Percentiles rank a stretch among this genome's conserved stretches.
These are phyloP conservation scores for Thera obeliscata DNA, from an alignment of 2,888 invertebrate species.

Conservation along the genomic window DNA sequence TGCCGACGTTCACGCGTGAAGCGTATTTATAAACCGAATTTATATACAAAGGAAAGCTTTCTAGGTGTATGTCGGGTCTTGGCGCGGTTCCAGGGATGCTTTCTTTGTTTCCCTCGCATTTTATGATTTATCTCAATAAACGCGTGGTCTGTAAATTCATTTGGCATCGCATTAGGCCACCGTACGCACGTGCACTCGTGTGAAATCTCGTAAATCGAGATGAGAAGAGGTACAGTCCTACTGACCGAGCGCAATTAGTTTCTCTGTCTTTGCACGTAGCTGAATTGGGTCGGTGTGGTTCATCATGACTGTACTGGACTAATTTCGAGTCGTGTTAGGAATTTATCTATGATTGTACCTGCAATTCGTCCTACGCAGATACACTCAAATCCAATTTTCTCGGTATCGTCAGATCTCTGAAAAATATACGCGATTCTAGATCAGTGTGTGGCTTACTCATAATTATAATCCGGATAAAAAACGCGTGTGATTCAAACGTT, in stretches of 20 bases:
- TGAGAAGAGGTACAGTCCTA: conserved; percentile 28
- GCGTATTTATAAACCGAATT: conserved; percentile 53
- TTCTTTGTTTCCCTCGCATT: conserved; percentile 69
- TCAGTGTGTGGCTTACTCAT: conserved; percentile 26
- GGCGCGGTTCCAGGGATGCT: conserved; percentile 61
- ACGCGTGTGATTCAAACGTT: conserved; percentile 34
- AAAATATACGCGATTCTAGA: conserved; percentile 16
- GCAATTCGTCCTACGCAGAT: conserved; percentile 10
- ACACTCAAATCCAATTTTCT: conserved; percentile 11
- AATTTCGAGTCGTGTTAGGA: conserved; percentile 1
- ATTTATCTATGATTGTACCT: conserved; percentile 4
- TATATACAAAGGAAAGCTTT: conserved; percentile 70
- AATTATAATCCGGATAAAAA: conserved; percentile 21
- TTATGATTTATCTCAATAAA: conserved; percentile 58
- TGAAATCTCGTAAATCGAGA: conserved; percentile 24
- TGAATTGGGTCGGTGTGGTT: background rate
- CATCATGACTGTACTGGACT: background rate
- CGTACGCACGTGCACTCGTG: conserved; percentile 26
- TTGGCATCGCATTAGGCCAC: conserved; percentile 43
- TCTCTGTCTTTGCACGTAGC: background rate
- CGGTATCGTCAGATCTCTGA: conserved; percentile 8
- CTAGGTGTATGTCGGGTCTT: conserved; percentile 51
- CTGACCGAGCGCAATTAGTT: background rate
- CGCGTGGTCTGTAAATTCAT: conserved; percentile 36
- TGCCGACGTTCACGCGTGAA: conserved; percentile 45